Base-by-base conservation (phyloP, 2,113 vertebrate genomes). In the Limnothrissa miodon region DNA sequence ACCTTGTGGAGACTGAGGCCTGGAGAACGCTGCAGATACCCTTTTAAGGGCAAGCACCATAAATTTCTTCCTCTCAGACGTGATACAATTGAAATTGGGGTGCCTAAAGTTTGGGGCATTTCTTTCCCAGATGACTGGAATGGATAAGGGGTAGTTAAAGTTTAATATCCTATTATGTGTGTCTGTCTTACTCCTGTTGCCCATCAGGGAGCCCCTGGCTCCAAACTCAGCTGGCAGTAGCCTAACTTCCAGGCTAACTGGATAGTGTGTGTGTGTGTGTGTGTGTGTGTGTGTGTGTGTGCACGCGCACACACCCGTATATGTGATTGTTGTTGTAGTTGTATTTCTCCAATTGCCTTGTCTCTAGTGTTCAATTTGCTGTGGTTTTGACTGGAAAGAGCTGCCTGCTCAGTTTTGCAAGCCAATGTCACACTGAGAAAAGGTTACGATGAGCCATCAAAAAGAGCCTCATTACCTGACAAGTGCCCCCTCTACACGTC, bases 81-180 rank as follows among this genome's bases (percentile, higher is more conserved):
- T 86, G 90, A 90, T 91, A 93, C 90, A 92, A 93, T 92, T 93
- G 86, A 91, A 93, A 93, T 91, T 92, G 90, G 90, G 87, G 90
- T 74, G 89, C 80, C 88, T 90, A 90, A 90, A 92, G 87, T 93
- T 92, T 93, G 87, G 85, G 87, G 85, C 87, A 88, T 92, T 93
- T 91, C 89, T 91, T 88, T 91, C 85, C 89, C 85, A 90, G 90
- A 93, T 92, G 92, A 93, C 92, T 93, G 92, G 90, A 93, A 93
- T 91, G 90, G 94, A 93, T 93, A 91, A 85, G 87, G 84, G 92
- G 89, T 93, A 90, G 92, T 93, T 94, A 93, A 93, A 93, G 89
- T 94, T 93, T 94, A 93, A 94, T 93, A 92, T 93, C 91, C 90
- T 91, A 92, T 93, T 93, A 94, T 92, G 89, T 88, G 89, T 90